These are phyloP conservation scores for Azorinus chamasolen DNA, from an alignment of 2,888 invertebrate species.

Conservation along the genomic window DNA sequence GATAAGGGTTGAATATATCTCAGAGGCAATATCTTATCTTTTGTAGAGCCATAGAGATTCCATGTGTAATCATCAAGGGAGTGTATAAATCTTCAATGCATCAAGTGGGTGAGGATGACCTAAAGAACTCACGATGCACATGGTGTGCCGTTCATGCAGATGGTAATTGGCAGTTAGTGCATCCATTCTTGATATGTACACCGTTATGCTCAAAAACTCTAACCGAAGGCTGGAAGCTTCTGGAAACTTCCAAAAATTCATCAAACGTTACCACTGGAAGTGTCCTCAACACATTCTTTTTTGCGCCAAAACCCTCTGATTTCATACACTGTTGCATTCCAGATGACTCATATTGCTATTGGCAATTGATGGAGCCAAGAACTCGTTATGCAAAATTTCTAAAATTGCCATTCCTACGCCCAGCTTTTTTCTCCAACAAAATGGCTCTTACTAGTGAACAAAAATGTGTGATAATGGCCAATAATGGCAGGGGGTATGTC, in stretches of 20 bases:
- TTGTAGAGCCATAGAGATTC: conserved; percentile 74
- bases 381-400: conserved; percentile 68
- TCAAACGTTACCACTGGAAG: conserved; percentile 43
- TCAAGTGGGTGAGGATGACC: conserved; percentile 73
- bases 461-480: conserved; percentile 61
- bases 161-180: conserved; percentile 79
- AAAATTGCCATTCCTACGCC: conserved; percentile 72
- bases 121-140: conserved; percentile 67
- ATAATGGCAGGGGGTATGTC: conserved; percentile 67
- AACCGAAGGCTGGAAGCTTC: conserved; percentile 63
- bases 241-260: conserved; percentile 56
- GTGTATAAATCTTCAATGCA: conserved; percentile 77
- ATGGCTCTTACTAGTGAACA: conserved; percentile 64
- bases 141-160: conserved; percentile 80
- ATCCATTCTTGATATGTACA: conserved; percentile 78
- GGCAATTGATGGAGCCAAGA: conserved; percentile 75
- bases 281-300: conserved; percentile 77
- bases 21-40: no score
- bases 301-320: conserved; percentile 77
- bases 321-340: conserved; percentile 79
- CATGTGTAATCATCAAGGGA: conserved; percentile 78
- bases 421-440: conserved; percentile 73
- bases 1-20: no score
- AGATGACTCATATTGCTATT: conserved; percentile 57
- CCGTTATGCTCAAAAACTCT: conserved; percentile 51